A percentile compares a stretch with the other conserved stretches of the same genome.
Conservation (phyloP, 2,888 invertebrate genomes). For the Eretmocerus hayati region DNA sequence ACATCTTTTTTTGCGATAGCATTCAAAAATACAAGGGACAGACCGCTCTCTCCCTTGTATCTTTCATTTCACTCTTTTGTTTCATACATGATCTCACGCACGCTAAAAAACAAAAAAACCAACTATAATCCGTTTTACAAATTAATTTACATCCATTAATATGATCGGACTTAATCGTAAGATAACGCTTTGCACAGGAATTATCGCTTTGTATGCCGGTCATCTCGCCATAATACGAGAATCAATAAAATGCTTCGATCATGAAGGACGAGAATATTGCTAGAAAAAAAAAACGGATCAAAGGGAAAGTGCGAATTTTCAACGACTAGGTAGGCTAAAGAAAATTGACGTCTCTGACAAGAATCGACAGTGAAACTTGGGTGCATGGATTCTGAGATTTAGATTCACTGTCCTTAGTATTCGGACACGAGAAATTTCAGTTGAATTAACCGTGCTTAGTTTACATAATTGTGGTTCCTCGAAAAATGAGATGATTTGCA, state of each 20-base stretch:
- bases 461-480: no score
- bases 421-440: no score
- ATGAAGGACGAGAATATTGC: constrained; percentile 13
- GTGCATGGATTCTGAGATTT: constrained; percentile 6
- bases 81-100: constrained; percentile 2
- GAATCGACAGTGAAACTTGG: constrained; percentile 1
- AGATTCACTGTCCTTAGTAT: no score
- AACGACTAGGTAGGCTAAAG: no score
- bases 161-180: constrained; percentile 19
- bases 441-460: no score
- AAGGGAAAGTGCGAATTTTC: no score
- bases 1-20: constrained; percentile 5
- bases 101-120: constrained; percentile 16
- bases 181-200: constrained; percentile 17
- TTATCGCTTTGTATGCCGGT: constrained; percentile 17
- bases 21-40: constrained; percentile 12
- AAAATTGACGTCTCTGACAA: constrained; percentile 1
- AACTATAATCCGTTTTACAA: constrained; percentile 18
- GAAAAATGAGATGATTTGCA: no score
- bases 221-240: constrained; percentile 19
- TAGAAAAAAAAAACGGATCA: no score
- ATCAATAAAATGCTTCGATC: constrained; percentile 22
- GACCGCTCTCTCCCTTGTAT: constrained; percentile 8
- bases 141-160: constrained; percentile 16
- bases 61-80: background rate